Base-by-base conservation (phyloP, 2,888 invertebrate species). In the Mimumesa dahlbomi region DNA sequence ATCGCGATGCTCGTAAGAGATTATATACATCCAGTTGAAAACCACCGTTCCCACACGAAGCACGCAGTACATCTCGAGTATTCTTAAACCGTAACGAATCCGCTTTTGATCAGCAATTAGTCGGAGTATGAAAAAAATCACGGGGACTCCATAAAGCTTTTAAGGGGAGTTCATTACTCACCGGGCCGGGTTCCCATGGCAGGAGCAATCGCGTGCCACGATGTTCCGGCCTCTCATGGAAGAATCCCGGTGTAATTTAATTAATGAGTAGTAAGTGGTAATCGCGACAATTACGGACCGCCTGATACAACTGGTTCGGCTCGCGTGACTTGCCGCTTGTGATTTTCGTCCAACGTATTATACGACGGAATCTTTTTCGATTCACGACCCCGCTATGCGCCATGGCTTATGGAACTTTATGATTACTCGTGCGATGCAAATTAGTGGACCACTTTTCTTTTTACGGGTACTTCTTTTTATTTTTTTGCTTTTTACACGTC, bases 191-290 rank as follows among this genome's bases (percentile, higher is more conserved):
- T 36, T 36, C 14, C 16, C 18, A 18, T 9, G 16, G 4, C 16
- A 16, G 18, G 16, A 16, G 40, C 16, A 14, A 40, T 40, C 40
- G 34, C 34, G 34, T 34, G 34, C n/a, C 34, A n/a, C 16, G 40
- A 16, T 40, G 40, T 16, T 9, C 3, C 9, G 16, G 16, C 16
- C 2, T 5, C 40, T 40, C 18, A 2, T 5, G 40, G 5, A 16
- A 40, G 40, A 16, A 40, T 16, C 6, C 43, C 2, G 9, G n/a
- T 1, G 21, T 21, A 43, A 43, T 43, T 43, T 43, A 43, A 21
- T 13, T 43, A 43, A 43, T 43, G 43, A 43, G 43, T 43, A 21
- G 43, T 11, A 21, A 9, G 21, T 21, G 21, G n/a, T 43, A 21
- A 43, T 43, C 11, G 21, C 43, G 21, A 21, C 19, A 43, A 21